Evolutionary conservation across 2,113 vertebrate species (phyloP), one percentile per base, ranked within the genome.

Genomic region (Pachyramphus minor): DNA sequence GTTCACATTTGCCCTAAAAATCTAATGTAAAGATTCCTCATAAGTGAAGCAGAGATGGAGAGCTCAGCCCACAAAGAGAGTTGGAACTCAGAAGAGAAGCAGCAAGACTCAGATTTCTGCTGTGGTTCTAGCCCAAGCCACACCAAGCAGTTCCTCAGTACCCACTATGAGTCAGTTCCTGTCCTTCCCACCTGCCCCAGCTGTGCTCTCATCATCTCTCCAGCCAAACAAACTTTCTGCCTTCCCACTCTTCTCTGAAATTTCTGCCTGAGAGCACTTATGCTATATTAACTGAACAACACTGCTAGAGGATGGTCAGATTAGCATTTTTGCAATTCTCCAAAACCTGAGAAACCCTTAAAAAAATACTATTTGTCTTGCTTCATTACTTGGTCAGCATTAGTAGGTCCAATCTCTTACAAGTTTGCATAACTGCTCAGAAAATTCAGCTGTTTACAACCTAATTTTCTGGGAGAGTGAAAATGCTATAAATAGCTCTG

Each of bases 381-480:
- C 62, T 85, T 93, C 67, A 13, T 90, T 90, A 88, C 45, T 80
- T 37, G 12, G 88, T 62, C 37, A 80, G 25, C n/a, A 73, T 85
- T 89, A 81, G 25, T 45, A 83, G 87, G 18, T 47, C 25, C 25
- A 64, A 28, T 39, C 53, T 68, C 27, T 49, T 67, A 66, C 22
- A 69, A 53, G 31, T 83, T 79, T 69, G 44, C 12, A 21, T 66
- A 94, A 85, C 27, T 92, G 50, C 82, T 95, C 64, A 58, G 33
- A 94, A 88, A 50, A 85, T 58, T 93, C 82, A 93, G 58, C 75
- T 88, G 41, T 66, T 87, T 47, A 62, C 78, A 95, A 58, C 5
- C 78, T 69, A 90, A 91, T 94, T 94, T 93, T 93, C 92, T 76
- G 82, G 53, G 45, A 94, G 49, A 87, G 24, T 42, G 31, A 41